Conservation (phyloP, 2,113 vertebrate species). For the Clinocottus analis region DNA sequence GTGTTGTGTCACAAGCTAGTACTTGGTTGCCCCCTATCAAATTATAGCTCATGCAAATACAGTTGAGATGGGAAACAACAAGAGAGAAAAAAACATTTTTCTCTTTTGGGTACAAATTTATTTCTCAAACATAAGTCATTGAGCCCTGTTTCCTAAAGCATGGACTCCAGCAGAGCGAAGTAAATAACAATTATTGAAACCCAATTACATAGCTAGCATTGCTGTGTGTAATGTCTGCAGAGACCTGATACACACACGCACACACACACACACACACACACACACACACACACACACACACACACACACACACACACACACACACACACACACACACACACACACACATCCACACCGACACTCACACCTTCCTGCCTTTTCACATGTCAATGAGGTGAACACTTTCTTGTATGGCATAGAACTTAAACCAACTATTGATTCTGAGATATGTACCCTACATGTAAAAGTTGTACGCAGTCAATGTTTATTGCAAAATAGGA, state of each 20-base stretch:
- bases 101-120: not conserved
- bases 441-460: no score
- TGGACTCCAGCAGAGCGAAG: not conserved
- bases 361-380: no score
- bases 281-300: no score
- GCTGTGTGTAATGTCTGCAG: not conserved
- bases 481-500: no score
- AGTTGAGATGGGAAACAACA: no score
- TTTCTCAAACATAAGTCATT: not conserved
- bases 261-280: no score
- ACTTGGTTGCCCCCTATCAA: not conserved
- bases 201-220: not conserved
- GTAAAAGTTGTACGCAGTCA: not conserved
- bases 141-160: not conserved
- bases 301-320: no score
- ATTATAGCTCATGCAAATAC: not conserved
- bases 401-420: not conserved
- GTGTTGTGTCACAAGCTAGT: not conserved
- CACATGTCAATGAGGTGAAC: slow-evolving; percentile 1
- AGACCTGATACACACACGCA: not conserved
- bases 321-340: no score
- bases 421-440: not conserved
- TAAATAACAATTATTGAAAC: no score
- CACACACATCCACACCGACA: no score
- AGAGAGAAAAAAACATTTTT: not conserved